Conservation (phyloP, 2,113 vertebrate species). For the Fulica atra region DNA sequence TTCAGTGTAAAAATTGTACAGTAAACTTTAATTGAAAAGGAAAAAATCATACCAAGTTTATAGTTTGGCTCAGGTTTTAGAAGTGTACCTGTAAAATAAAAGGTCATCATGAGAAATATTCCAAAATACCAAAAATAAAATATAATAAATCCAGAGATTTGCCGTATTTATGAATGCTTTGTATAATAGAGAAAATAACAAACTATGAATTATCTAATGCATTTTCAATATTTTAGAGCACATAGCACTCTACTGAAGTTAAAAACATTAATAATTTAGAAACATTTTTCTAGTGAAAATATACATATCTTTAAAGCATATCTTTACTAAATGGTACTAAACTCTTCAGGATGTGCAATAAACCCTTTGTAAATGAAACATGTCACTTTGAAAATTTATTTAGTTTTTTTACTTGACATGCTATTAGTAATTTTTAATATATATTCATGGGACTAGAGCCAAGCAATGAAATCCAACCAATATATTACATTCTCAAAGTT, state of each 20-base stretch:
- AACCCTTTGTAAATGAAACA: not conserved
- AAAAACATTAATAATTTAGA: not conserved
- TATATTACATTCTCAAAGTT: not conserved
- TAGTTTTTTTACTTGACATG: not conserved
- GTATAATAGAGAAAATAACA: not conserved
- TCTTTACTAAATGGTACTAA: not conserved
- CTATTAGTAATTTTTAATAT: not conserved
- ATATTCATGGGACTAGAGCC: not conserved
- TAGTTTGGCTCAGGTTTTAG: slow-evolving; percentile 23
- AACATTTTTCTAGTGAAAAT: not conserved
- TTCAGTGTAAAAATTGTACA: not conserved
- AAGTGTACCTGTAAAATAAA: not conserved
- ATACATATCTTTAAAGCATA: not conserved
- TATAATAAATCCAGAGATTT: not conserved
- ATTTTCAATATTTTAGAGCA: not conserved
- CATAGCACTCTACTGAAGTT: not conserved
- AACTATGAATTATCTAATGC: not conserved
- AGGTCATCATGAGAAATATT: not conserved
- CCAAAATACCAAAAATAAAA: not conserved
- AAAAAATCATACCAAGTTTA: not conserved
- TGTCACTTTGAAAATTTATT: not conserved
- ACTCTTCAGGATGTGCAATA: not conserved
- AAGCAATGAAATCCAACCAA: not conserved
- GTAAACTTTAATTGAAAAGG: not conserved
- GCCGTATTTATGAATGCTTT: not conserved